Percentiles rank a stretch among this genome's conserved stretches.
Conservation (phyloP, 2,888 invertebrate species). For the Mesoligia furuncula region DNA sequence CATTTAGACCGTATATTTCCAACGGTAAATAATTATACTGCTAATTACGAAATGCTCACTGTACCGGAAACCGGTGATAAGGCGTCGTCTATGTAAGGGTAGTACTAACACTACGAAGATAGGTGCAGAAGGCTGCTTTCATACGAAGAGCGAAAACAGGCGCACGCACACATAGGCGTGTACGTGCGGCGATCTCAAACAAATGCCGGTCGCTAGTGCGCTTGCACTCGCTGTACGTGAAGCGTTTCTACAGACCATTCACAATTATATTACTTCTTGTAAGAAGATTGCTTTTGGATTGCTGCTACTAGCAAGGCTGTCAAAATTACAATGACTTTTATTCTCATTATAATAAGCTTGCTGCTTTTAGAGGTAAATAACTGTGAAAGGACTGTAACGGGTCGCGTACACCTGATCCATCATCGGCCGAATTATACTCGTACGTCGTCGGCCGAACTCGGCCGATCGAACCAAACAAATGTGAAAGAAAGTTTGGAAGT, state of each 20-base stretch:
- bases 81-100: conserved; percentile 53
- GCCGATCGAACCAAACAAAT: neutral
- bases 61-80: conserved; percentile 74
- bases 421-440: neutral
- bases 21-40: conserved; percentile 70
- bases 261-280: no score
- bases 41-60: conserved; percentile 71
- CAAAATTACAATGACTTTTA: no score
- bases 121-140: conserved; percentile 13
- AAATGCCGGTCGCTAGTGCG: neutral
- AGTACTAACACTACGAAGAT: conserved; percentile 7
- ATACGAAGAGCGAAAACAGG: rapidly evolving
- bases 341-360: no score
- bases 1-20: conserved; percentile 62
- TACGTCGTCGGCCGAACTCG: neutral
- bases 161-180: no score
- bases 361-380: neutral
- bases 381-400: neutral
- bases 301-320: no score
- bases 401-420: neutral
- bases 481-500: neutral
- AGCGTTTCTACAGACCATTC: no score
- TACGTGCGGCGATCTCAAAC: neutral
- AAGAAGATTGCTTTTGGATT: no score
- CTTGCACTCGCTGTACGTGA: neutral